Conservation (phyloP, 2,113 vertebrate species). For the Phalacrocorax pelagicus region DNA sequence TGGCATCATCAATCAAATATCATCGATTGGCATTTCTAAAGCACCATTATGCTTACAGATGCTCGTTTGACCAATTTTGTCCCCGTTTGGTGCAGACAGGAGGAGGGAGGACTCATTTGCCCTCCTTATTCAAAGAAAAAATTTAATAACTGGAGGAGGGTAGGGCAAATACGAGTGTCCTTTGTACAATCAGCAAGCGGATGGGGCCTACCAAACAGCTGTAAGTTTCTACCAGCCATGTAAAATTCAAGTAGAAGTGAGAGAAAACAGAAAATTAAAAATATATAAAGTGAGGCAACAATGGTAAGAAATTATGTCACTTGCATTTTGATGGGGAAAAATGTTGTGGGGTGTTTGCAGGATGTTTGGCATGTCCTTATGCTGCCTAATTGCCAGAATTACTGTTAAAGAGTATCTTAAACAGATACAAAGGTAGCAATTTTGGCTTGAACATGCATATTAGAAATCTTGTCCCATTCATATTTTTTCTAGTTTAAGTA, state of each 20-base stretch:
- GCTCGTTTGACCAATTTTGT: background rate
- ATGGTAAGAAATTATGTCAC: background rate
- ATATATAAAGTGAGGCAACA: background rate
- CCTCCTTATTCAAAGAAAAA: background rate
- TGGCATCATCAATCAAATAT: conserved; percentile 12
- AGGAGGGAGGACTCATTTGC: background rate
- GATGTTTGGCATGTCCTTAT: background rate
- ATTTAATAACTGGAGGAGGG: background rate
- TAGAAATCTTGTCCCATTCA: background rate
- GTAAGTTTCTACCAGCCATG: background rate
- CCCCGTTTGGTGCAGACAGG: background rate
- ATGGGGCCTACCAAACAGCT: background rate
- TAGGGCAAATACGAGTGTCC: background rate
- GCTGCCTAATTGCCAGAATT: background rate
- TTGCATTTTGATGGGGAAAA: background rate
- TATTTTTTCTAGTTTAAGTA: background rate
- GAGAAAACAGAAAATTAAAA: background rate
- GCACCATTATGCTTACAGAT: background rate
- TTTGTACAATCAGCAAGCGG: background rate
- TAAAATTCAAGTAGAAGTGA: background rate
- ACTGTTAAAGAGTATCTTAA: background rate
- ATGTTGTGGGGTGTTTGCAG: background rate
- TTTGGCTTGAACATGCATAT: background rate
- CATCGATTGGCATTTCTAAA: conserved; percentile 2
- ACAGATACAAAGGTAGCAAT: background rate